Conservation (phyloP, 2,113 vertebrate species). For the Psilopsiagon aymara region DNA sequence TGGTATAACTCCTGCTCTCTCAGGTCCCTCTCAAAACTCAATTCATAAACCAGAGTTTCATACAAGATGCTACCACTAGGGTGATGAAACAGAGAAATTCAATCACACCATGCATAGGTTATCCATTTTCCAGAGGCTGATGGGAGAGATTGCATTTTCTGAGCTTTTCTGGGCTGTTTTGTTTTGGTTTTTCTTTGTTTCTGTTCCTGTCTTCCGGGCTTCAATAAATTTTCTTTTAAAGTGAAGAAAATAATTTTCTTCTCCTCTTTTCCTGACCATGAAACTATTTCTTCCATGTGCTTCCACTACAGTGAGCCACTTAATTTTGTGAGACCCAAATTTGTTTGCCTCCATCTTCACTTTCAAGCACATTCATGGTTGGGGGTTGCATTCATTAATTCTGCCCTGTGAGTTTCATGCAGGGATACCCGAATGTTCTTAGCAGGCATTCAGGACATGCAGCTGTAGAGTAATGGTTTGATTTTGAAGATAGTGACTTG, state of each 20-base stretch:
- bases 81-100: constrained; percentile 64
- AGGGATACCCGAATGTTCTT: background rate
- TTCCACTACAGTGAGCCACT: background rate
- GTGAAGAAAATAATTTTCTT: constrained; percentile 10
- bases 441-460: background rate
- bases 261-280: background rate
- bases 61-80: constrained; percentile 60
- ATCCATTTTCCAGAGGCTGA: constrained; percentile 61
- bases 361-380: background rate
- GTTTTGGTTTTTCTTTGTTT: background rate
- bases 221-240: constrained; percentile 39
- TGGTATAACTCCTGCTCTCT: constrained; percentile 58
- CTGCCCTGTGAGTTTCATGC: background rate
- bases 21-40: constrained; percentile 62
- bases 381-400: background rate
- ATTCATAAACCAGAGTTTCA: constrained; percentile 61
- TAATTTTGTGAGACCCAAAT: background rate
- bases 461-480: background rate
- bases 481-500: background rate
- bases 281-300: background rate
- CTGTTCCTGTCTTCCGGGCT: constrained; percentile 32
- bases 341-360: background rate
- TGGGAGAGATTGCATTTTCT: constrained; percentile 64
- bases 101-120: constrained; percentile 53
- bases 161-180: constrained; percentile 42